These are phyloP conservation scores for Tyrannus savana DNA, from an alignment of 2,113 vertebrate species.

Conservation along the genomic window DNA sequence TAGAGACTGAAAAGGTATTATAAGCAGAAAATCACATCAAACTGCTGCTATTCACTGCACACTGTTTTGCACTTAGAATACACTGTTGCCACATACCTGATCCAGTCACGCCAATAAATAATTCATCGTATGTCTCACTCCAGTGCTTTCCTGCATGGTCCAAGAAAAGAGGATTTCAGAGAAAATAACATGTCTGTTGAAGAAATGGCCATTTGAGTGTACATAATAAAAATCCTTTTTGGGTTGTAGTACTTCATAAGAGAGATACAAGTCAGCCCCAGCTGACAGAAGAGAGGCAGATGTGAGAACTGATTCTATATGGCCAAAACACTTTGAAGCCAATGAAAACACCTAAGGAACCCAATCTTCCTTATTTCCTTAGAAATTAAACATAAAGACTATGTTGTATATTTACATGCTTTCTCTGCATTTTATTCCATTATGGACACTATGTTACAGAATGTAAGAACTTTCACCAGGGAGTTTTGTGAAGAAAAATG, in stretches of 20 bases:
- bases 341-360: background rate
- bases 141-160: background rate
- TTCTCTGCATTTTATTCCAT: background rate
- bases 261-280: background rate
- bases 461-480: background rate
- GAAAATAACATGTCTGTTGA: background rate
- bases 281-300: background rate
- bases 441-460: background rate
- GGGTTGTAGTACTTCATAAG: background rate
- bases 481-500: background rate
- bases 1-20: background rate
- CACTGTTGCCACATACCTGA: background rate
- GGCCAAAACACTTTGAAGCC: background rate
- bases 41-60: background rate
- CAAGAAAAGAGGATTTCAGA: background rate
- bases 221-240: background rate
- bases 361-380: background rate
- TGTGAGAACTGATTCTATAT: background rate
- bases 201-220: background rate
- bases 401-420: background rate
- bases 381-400: background rate
- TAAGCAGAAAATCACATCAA: constrained; percentile 4
- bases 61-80: background rate
- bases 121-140: background rate
- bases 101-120: constrained; percentile 1